Evolutionary conservation across 2,888 invertebrate species (phyloP), one percentile per base, ranked within the genome.

Genomic region (Drosophila melanosoma): DNA sequence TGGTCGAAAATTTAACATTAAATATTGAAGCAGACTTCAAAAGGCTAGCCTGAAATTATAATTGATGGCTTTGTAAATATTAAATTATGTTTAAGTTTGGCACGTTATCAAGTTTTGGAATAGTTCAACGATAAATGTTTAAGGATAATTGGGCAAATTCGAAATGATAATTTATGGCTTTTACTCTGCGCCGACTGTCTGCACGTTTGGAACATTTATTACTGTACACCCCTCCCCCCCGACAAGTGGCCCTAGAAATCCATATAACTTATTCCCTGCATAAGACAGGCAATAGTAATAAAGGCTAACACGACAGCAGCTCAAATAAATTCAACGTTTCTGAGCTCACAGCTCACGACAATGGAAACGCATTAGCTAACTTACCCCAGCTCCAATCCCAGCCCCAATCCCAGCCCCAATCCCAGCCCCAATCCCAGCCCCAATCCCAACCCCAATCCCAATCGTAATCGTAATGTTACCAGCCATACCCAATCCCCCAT

Each of bases 271-370:
- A 83, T 85, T 32, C 68, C 70, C 54, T 2, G 70, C 61, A 62
- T 75, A 85, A 76, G 86, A 89, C 82, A 79, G 86, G 83, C 85
- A 76, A 85, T 90, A 79, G 88, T 73, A 85, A 90, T 86, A 88
- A 80, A 74, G 75, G 71, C 83, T 77, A 88, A 74, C 57, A 74
- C 74, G 72, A 66, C 72, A 57, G 65, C 60, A 67, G 74, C 87
- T 74, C 68, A 74, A 81, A 84, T 82, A 87, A 87, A 87, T 87
- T 78, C 58, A 71, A 75, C 67, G 74, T 72, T 62, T 81, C 57
- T 58, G 64, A 68, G 77, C 76, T 57, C 53, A 49, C 53, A 63
- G 60, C 72, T 70, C 40, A 40, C 87, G 84, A 90, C 89, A 85
- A 88, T 86, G 76, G 90, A 85, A 90, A 90, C 75, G 87, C 85